A percentile compares a stretch with the other conserved stretches of the same genome.
These are phyloP conservation scores for Parambassis ranga DNA, from an alignment of 2,797 vertebrate species.

Conservation along the genomic window DNA sequence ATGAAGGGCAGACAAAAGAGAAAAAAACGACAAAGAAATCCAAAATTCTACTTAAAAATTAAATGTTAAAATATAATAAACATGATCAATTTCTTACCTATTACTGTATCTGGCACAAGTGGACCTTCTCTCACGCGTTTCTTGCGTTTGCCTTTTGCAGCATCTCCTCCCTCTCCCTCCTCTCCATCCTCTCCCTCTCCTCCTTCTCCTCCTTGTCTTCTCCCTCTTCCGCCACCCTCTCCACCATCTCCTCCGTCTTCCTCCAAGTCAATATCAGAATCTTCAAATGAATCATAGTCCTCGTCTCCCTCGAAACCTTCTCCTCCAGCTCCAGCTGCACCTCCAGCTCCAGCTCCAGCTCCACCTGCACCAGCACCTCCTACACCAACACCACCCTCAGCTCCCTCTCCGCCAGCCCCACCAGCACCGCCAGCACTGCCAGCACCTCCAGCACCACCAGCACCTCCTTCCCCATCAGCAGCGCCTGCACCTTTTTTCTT, in stretches of 20 bases:
- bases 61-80: no score
- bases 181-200: constrained; percentile 4
- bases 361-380: background rate
- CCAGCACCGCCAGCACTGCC: background rate
- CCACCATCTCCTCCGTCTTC: background rate
- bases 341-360: background rate
- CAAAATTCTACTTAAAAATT: no score
- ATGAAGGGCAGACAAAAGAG: no score
- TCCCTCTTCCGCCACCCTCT: background rate
- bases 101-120: constrained; percentile 62
- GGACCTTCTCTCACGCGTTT: constrained; percentile 54
- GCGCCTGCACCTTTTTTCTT: constrained; percentile 20
- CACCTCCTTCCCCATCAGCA: background rate
- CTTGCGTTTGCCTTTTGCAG: constrained; percentile 28
- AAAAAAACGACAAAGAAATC: no score
- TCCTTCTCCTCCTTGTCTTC: background rate
- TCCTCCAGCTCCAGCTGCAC: background rate
- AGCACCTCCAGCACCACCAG: background rate
- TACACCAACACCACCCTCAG: background rate
- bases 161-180: constrained; percentile 4
- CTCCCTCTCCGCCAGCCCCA: background rate
- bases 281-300: constrained; percentile 36
- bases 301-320: constrained; percentile 14
- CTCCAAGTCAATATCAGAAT: constrained; percentile 29
- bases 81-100: constrained; percentile 75